Percentiles rank a stretch among this genome's conserved stretches.
phyloP scores from a whole-genome alignment of 2,113 vertebrate genomes.

The Platysternon megacephalum region DNA sequence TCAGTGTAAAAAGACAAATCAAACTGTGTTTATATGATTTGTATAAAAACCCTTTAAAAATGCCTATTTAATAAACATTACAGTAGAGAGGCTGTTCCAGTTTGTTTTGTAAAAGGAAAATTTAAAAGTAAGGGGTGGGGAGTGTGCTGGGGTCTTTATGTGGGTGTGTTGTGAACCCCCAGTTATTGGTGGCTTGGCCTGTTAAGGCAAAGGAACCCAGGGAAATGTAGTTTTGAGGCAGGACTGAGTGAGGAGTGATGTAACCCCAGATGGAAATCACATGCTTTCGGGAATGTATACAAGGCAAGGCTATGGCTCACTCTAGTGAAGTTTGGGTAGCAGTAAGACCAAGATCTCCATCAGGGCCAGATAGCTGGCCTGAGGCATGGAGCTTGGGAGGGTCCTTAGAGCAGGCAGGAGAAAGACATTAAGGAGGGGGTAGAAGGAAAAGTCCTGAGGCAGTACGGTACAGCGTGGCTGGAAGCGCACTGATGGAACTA shows the following conservation, averaged over 20 bases:
- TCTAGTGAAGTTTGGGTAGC: not conserved
- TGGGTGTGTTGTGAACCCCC: not conserved
- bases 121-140: not conserved
- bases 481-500: not conserved
- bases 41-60: conserved; percentile 96
- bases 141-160: not conserved
- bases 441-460: not conserved
- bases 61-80: conserved; percentile 99
- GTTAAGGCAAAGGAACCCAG: not conserved
- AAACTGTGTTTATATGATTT: conserved; percentile 99
- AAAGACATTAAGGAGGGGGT: not conserved
- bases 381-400: not conserved
- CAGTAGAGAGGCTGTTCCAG: conserved; percentile 70
- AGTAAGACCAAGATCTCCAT: not conserved
- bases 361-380: not conserved
- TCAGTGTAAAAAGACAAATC: conserved; percentile 80
- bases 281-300: not conserved
- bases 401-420: not conserved
- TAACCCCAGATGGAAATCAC: not conserved
- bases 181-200: not conserved
- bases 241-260: not conserved
- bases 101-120: not conserved
- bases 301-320: not conserved
- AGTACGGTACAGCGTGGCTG: not conserved
- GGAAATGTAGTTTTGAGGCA: rapidly evolving